phyloP scores from a whole-genome alignment of 2,888 invertebrate genomes.

The Epiblema foenella region DNA sequence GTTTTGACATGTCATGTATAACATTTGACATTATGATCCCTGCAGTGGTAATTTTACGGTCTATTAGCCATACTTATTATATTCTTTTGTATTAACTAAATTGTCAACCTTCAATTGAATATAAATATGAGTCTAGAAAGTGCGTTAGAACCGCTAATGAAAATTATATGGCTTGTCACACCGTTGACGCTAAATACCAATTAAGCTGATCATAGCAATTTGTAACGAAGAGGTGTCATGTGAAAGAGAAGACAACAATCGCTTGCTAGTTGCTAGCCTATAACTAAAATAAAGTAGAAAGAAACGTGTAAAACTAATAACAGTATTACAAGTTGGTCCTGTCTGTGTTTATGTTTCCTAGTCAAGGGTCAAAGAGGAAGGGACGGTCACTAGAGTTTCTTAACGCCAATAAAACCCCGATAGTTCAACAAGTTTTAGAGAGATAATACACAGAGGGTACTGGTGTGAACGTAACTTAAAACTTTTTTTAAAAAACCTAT shows the following conservation, averaged over 20 bases:
- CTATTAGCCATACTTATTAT: not conserved
- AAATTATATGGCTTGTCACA: slow-evolving; percentile 12
- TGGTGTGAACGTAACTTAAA: no score
- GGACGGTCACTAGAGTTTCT: no score
- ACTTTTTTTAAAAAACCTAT: not conserved
- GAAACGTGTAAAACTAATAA: not conserved
- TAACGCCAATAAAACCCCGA: no score
- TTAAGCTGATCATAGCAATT: slow-evolving; percentile 15
- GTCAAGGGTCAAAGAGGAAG: no score
- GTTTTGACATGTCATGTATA: no score
- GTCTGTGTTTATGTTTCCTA: no score
- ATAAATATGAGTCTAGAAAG: slow-evolving; percentile 8
- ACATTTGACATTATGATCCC: slow-evolving; percentile 11
- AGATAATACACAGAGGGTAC: no score
- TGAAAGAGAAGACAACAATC: not conserved
- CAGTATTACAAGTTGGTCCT: not conserved
- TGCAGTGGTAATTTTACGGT: not conserved
- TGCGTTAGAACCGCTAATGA: slow-evolving; percentile 13
- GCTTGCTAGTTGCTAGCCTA: not conserved
- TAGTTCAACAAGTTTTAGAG: no score
- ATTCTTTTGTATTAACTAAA: no score
- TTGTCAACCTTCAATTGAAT: slow-evolving; percentile 11
- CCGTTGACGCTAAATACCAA: slow-evolving; percentile 31
- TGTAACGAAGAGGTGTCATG: not conserved
- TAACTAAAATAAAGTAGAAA: not conserved